A percentile compares a stretch with the other conserved stretches of the same genome.
Evolutionary conservation across 2,797 vertebrate species (phyloP).

Genomic region (Melanotaenia maccullochi): DNA sequence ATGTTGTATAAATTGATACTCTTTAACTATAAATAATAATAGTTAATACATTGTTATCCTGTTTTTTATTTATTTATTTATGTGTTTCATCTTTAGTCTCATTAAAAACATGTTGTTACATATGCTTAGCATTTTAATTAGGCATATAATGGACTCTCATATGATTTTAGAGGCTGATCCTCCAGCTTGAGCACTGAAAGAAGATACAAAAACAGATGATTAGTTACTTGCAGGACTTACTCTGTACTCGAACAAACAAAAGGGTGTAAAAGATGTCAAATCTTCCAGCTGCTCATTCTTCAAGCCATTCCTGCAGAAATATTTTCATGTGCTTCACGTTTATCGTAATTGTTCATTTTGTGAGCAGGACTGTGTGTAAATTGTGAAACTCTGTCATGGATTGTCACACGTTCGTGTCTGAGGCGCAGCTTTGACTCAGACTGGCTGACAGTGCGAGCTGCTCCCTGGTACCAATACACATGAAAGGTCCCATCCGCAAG

Average conservation of each 20-base stretch:
- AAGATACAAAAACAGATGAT: not conserved
- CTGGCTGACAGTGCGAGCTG: slow-evolving; percentile 55
- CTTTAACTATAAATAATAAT: no score
- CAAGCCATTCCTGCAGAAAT: not conserved
- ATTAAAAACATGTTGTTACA: not conserved
- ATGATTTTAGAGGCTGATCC: not conserved
- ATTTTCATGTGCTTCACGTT: not conserved
- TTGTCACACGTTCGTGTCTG: slow-evolving; percentile 57
- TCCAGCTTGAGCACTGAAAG: not conserved
- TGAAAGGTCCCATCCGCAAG: slow-evolving; percentile 63
- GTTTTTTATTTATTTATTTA: no score
- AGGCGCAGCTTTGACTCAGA: slow-evolving; percentile 59
- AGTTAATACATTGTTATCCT: not conserved
- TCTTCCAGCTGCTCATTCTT: not conserved
- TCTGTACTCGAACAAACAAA: not conserved
- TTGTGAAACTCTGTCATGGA: slow-evolving; percentile 40
- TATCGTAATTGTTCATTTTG: not conserved
- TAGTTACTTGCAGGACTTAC: not conserved
- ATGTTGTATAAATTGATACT: no score
- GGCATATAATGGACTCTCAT: not conserved
- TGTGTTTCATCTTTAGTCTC: not conserved
- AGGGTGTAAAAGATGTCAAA: not conserved
- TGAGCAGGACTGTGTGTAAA: not conserved
- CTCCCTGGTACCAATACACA: slow-evolving; percentile 63
- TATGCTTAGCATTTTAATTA: not conserved